Percentiles rank a stretch among this genome's conserved stretches.
Evolutionary conservation across 2,113 vertebrate species (phyloP).

Genomic region (crab-eating macaque (Macaca fascicularis)): DNA sequence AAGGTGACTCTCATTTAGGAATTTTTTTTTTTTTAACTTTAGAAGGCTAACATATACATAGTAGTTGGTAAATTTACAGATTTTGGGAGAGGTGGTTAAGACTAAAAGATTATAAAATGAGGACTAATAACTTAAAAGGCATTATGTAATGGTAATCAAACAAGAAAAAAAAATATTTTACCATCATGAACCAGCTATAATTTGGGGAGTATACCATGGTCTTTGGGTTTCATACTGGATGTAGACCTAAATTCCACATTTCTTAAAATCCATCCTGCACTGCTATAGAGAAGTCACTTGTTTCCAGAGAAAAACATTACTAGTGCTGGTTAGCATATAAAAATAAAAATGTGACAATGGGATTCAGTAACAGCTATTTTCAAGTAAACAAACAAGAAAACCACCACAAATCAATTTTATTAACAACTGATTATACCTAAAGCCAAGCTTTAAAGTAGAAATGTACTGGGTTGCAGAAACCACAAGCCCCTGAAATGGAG

Average conservation of each 20-base stretch:
- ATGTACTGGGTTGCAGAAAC: neutral
- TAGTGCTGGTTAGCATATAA: neutral
- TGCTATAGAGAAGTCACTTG: neutral
- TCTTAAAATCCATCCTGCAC: neutral
- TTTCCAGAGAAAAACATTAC: conserved; percentile 1
- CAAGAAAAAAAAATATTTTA: neutral
- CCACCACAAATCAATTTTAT: neutral
- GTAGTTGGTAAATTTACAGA: neutral
- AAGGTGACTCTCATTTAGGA: neutral
- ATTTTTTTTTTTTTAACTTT: neutral
- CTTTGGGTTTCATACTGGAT: neutral
- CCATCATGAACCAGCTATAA: neutral
- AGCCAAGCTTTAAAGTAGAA: neutral
- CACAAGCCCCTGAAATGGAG: neutral
- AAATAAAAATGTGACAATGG: neutral
- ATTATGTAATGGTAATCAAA: neutral
- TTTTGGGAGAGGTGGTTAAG: neutral
- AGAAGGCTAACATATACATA: neutral
- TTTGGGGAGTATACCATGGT: neutral
- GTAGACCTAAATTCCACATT: neutral
- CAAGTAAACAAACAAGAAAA: neutral
- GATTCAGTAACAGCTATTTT: neutral
- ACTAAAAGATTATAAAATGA: neutral
- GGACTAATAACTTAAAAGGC: neutral
- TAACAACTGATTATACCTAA: neutral